Evolutionary conservation across 1,140 invertebrate species (phyloP), one percentile per base, ranked within the genome.

Genomic region (Caerostris darwini): DNA sequence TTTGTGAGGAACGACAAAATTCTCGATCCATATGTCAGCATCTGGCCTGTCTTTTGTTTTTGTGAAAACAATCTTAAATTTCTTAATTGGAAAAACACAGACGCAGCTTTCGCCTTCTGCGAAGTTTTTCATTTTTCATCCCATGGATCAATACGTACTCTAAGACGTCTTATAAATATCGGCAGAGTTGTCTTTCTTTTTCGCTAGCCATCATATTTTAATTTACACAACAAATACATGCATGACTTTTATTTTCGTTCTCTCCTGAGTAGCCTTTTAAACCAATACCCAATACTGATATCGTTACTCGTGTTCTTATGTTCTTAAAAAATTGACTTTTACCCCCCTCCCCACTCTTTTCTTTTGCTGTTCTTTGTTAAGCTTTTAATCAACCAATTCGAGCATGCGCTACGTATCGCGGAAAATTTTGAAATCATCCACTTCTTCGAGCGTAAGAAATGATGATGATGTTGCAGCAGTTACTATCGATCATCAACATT

Each of bases 331-430:
- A 87, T 87, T 87, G 85, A 87, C 85, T 87, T 61, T 61, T 50
- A 34, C 59, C 34, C 58, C 85, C 19, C 53, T 7, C 34, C 34
- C 34, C 34, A 3, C 53, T 10, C 34, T 12, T 50, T 77, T 67
- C 3, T 67, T 67, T 67, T 14, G n/a, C n/a, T n/a, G 56, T 64
- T 17, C 69, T 61, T 91, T 91, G 77, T 77, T 58, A 81, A 90
- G 89, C 89, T 90, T 90, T 91, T 91, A 91, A 91, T 91, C 90
- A 91, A 8, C 90, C 90, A 53, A 64, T 59, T 67, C 64, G 88
- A 90, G 88, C 88, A 90, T 71, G 88, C 64, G 88, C 88, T 17
- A 8, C 8, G 8, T 77, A 77, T 77, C 90, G 69, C 90, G 57
- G 77, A 91, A 57, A 56, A 56, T 58, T 82, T 91, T 19, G 77